Conservation (phyloP, 37 sponge, comb jelly and placozoan species). For the Hormiphora californensis region DNA sequence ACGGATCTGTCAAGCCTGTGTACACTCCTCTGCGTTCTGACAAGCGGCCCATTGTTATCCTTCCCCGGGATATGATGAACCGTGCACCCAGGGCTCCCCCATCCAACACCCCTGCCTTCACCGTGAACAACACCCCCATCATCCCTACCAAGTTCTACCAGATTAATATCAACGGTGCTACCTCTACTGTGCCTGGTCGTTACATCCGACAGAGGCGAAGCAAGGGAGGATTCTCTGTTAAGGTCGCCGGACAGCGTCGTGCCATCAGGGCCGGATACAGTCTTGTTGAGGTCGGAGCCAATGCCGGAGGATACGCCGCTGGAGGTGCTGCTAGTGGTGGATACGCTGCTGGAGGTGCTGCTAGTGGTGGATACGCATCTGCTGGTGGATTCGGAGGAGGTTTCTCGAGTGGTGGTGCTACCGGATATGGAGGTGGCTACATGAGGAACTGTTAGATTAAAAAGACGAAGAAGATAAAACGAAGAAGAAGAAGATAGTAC, state of each 20-base stretch:
- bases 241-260: not conserved
- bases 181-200: not conserved
- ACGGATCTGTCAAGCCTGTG: not conserved
- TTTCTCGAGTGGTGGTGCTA: not conserved
- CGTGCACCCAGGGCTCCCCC: constrained; percentile 1
- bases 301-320: not conserved
- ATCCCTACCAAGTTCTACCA: constrained; percentile 3
- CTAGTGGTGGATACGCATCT: not conserved
- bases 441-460: not conserved
- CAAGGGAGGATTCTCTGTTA: constrained; percentile 5
- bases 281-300: not conserved
- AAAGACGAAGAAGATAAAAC: not conserved
- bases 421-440: not conserved
- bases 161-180: not conserved
- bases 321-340: not conserved
- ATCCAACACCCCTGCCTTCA: not conserved
- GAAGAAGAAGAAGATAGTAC: not conserved
- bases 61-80: not conserved
- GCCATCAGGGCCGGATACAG: not conserved
- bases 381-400: not conserved
- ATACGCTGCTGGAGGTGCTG: not conserved
- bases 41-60: not conserved
- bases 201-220: not conserved
- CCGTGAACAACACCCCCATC: not conserved
- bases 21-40: not conserved